Base-by-base conservation (phyloP, 1,140 invertebrate genomes). In the Anoplolepis gracilipes region DNA sequence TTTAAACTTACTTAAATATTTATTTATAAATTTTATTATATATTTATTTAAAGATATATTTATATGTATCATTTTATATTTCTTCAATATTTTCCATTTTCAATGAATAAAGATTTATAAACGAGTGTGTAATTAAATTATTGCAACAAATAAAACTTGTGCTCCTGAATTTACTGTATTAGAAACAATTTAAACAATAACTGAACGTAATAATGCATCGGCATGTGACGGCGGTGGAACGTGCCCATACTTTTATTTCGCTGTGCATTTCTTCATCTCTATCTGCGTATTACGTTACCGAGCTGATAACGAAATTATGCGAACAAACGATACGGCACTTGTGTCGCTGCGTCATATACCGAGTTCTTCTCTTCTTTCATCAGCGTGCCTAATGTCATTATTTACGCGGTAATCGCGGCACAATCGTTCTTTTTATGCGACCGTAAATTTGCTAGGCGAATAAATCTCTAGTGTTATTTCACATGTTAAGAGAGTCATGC, bases 231-330 rank as follows among this genome's bases (percentile, higher is more conserved):
- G 30, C 64, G 65, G 11, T 19, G 19, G 49, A 42, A 82, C 53
- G 67, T 73, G 78, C 53, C 36, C 4, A 2, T 13, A 42, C 11
- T 70, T 69, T 57, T 33, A 25, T 73, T 22, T 28, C 33, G 16
- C 36, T 22, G 46, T 30, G 46, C 16, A 79, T 11, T 79, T 53
- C 64, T 81, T 82, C 53, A 59, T 46, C 28, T 72, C 53, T 72
- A 81, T 81, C 78, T 57, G 36, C 19, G 19, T 82, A 72, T 82
- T 73, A 82, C 67, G 67, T 82, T 81, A 81, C 78, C 33, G 8
- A n/a, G 53, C 53, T 36, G 78, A 82, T 82, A 82, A 73, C 53
- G 30, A 13, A 73, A 82, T 82, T 76, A 64, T 87, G 75, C 65
- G 36, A 77, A 69, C 13, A 28, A 81, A 70, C 22, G 76, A 77